Base-by-base conservation (phyloP, 35 echinoderm and acorn worm genomes). In the Patiria miniata region DNA sequence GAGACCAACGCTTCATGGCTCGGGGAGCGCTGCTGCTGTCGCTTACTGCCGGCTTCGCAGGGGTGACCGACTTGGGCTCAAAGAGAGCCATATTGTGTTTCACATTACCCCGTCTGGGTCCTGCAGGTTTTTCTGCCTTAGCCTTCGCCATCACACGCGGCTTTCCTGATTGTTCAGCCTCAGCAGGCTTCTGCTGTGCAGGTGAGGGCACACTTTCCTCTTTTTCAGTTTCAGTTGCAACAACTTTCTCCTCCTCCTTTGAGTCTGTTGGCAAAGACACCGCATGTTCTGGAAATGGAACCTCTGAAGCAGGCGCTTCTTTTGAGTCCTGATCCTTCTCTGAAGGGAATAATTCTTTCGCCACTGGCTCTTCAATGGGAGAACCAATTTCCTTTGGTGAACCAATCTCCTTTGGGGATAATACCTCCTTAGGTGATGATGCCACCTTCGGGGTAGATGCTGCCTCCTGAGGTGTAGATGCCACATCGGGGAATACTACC, bases 61-160 rank as follows among this genome's bases (percentile, higher is more conserved):
- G 42, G n/a, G 57, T 51, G 0, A 69, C 68, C 34, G 77, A 50
- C n/a, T 32, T 87, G 39, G 80, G 52, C 39, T 90, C 88, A 28
- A 73, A 89, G 18, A 89, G 39, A 30, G 80, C 30, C 81, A 77
- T 90, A 28, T 81, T 84, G 33, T 58, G 80, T 15, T 36, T 39
- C 0, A 84, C 80, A 21, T 52, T 51, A 88, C 54, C 79, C 51
- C 51, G 26, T 82, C 51, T 36, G 29, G 78, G 51, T 89, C 78
- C 68, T 44, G 55, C 78, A 68, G 56, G 65, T 69, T 28, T 83
- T 44, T 83, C 81, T n/a, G 52, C 19, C 14, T 39, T 86, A 37
- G 37, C 59, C 83, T 86, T 86, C 58, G 37, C 83, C 7, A 32
- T 39, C 12, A 40, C 59, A 32, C 78, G 34, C 33, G 38, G 81